Conservation (phyloP, 2,113 vertebrate species). For the Daboia siamensis region DNA sequence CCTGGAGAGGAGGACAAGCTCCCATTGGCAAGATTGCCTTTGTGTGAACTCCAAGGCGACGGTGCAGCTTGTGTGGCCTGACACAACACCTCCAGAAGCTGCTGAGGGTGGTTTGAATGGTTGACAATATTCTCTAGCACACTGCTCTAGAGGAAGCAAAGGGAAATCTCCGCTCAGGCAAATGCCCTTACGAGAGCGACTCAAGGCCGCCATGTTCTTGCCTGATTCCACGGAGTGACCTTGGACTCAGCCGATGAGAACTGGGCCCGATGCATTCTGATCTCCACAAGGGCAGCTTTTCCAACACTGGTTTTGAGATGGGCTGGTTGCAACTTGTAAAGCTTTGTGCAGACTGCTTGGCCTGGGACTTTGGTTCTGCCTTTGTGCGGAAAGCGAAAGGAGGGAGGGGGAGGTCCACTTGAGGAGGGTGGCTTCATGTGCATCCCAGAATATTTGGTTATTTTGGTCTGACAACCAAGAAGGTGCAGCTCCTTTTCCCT, state of each 20-base stretch:
- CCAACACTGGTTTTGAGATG: background rate
- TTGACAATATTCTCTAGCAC: background rate
- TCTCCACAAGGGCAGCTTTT: background rate
- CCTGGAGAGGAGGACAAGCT: background rate
- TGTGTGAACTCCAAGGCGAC: background rate
- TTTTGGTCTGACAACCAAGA: background rate
- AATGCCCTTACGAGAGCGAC: background rate
- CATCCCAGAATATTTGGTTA: fast-evolving
- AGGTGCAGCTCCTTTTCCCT: background rate
- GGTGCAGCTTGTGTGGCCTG: background rate
- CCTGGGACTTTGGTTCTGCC: constrained; percentile 15
- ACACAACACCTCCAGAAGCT: background rate
- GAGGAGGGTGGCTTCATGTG: fast-evolving
- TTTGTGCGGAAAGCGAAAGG: background rate
- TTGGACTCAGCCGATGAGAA: background rate
- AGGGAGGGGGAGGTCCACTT: background rate
- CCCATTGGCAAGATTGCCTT: background rate
- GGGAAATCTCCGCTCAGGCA: background rate
- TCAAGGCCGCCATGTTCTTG: background rate
- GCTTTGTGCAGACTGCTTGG: background rate
- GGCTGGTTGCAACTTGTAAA: background rate
- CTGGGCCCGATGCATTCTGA: background rate
- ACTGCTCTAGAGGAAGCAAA: background rate
- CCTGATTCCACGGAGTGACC: background rate
- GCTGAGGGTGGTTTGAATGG: background rate